Conservation (phyloP, 2,113 vertebrate genomes). For the Microcebus tavaratra region DNA sequence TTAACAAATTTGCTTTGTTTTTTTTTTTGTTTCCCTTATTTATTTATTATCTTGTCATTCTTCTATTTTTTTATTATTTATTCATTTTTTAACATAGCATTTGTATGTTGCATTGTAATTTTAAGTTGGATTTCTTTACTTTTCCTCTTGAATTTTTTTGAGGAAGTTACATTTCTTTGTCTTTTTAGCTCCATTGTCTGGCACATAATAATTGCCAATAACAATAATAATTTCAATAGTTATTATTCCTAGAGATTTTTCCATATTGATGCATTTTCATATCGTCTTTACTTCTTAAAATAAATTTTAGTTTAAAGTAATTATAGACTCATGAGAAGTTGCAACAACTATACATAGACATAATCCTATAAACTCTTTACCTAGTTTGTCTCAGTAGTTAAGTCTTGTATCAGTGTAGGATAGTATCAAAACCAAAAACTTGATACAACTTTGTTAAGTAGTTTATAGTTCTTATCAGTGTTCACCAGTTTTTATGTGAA, state of each 20-base stretch:
- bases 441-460: not conserved
- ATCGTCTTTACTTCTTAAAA: not conserved
- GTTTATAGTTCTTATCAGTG: not conserved
- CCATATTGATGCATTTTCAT: not conserved
- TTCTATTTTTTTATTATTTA: not conserved
- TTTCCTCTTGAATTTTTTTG: not conserved
- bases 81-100: not conserved
- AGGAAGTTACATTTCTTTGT: not conserved
- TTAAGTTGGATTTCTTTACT: constrained; percentile 25
- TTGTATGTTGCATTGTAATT: not conserved
- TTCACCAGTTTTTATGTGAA: not conserved
- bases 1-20: not conserved
- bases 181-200: not conserved
- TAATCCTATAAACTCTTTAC: not conserved
- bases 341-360: not conserved
- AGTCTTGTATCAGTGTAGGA: not conserved
- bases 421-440: not conserved
- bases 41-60: not conserved
- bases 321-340: not conserved
- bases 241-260: not conserved
- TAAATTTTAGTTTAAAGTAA: not conserved
- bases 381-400: not conserved
- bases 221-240: not conserved
- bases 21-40: not conserved
- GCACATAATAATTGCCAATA: not conserved